Evolutionary conservation across 2,888 invertebrate genomes (phyloP).

Genomic region (Aphelenchoides bicaudatus): DNA sequence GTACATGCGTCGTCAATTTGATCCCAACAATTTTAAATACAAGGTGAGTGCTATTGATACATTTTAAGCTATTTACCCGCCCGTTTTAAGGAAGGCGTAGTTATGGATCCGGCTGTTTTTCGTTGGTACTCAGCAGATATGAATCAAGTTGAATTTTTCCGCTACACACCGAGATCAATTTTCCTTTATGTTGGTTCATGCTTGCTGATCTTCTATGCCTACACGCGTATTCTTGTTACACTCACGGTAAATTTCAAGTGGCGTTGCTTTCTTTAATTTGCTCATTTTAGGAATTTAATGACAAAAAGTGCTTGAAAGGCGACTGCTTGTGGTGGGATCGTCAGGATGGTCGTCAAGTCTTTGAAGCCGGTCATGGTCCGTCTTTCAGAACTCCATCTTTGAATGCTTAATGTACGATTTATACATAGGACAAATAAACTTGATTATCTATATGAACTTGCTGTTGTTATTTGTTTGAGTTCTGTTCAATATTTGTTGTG

Average conservation of each 20-base stretch:
- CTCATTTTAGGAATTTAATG: constrained; percentile 24
- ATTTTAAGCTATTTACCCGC: neutral
- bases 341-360: constrained; percentile 43
- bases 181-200: constrained; percentile 52
- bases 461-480: neutral
- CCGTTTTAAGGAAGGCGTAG: constrained; percentile 52
- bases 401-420: too few species aligned
- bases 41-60: constrained; percentile 37
- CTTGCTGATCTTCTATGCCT: constrained; percentile 52
- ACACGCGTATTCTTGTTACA: constrained; percentile 47
- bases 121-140: constrained; percentile 61
- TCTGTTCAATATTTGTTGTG: too few species aligned
- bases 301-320: constrained; percentile 49
- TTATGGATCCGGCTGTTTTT: constrained; percentile 61
- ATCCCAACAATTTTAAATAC: constrained; percentile 58
- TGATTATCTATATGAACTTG: neutral
- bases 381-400: neutral
- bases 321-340: constrained; percentile 61
- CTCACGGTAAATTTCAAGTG: constrained; percentile 30
- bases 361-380: constrained; percentile 48
- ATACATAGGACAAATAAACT: too few species aligned
- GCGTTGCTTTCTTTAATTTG: neutral
- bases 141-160: constrained; percentile 58
- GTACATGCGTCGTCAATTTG: constrained; percentile 58
- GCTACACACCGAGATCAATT: constrained; percentile 53